Evolutionary conservation across 2,797 vertebrate species (phyloP).

Genomic region (Momotus momota): DNA sequence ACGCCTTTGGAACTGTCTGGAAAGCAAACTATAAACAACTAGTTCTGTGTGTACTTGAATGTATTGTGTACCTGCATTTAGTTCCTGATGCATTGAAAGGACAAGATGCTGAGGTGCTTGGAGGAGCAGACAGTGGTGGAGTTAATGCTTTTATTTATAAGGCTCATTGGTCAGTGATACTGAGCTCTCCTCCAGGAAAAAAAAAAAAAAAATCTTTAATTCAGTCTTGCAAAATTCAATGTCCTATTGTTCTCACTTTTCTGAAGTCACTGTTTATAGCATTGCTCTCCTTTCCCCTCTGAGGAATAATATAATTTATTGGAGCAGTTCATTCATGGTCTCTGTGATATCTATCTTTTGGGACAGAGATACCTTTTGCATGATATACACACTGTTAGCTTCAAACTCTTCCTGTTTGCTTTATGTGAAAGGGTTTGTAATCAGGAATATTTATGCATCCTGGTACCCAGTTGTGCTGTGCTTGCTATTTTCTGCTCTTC

Average conservation of each 20-base stretch:
- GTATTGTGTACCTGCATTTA: not conserved
- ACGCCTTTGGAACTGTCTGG: not conserved
- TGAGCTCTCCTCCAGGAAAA: conserved; percentile 37
- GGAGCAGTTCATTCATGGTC: conserved; percentile 52
- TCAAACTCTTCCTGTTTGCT: conserved; percentile 57
- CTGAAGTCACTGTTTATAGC: conserved; percentile 54
- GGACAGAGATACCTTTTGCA: conserved; percentile 64
- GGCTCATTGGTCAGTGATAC: conserved; percentile 21
- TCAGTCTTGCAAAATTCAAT: conserved; percentile 36
- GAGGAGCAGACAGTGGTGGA: not conserved
- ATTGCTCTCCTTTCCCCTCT: not conserved
- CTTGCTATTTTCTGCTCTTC: conserved; percentile 56
- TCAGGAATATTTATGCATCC: conserved; percentile 58
- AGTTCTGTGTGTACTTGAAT: not conserved
- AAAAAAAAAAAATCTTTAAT: conserved; percentile 27
- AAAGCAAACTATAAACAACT: not conserved
- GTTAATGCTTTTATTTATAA: conserved; percentile 9
- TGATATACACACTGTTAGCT: conserved; percentile 62
- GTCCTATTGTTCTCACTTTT: conserved; percentile 46
- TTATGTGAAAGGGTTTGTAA: conserved; percentile 35
- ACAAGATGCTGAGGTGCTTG: not conserved
- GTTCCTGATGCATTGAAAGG: not conserved
- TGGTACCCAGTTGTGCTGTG: conserved; percentile 54
- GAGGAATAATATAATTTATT: conserved; percentile 63
- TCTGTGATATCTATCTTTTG: conserved; percentile 48